Conservation (phyloP, 2,888 invertebrate species). For the Sinodicranocentrus sp. region DNA sequence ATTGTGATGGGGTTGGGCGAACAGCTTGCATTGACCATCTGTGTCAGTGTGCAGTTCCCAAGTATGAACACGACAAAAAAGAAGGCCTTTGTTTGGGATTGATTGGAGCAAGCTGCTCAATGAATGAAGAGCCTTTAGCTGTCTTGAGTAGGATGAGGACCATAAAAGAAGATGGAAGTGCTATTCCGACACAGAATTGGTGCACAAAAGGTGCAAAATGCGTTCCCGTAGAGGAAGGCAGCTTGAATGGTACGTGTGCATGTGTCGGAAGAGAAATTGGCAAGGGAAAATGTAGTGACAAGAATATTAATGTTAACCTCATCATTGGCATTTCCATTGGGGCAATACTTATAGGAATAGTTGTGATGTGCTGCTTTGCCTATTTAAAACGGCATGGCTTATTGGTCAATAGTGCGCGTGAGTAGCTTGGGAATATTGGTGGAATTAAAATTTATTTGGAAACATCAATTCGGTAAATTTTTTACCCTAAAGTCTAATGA, state of each 20-base stretch:
- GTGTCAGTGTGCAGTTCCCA: not conserved
- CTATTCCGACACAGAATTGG: not conserved
- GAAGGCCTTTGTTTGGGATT: conserved; percentile 10
- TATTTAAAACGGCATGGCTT: not conserved
- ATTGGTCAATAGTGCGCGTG: not conserved
- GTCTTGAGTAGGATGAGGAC: not conserved
- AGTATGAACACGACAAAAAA: conserved; percentile 3
- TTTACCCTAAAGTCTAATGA: too few relatives aligned
- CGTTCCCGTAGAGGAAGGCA: not conserved
- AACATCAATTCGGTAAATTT: too few relatives aligned
- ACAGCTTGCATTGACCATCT: not conserved
- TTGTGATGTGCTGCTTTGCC: not conserved
- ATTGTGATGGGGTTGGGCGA: not conserved
- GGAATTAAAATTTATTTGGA: too few relatives aligned
- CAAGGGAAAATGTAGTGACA: conserved; percentile 4
- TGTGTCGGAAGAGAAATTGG: not conserved
- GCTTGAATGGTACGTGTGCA: not conserved
- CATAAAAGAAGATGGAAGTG: not conserved
- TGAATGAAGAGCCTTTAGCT: not conserved
- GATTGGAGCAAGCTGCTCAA: conserved; percentile 4
- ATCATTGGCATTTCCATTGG: not conserved
- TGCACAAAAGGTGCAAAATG: conserved; percentile 1
- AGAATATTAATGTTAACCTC: not conserved
- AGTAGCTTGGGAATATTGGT: too few relatives aligned
- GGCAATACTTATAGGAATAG: not conserved